These are phyloP conservation scores for Tiliqua scincoides DNA, from an alignment of 2,113 vertebrate species.

Conservation along the genomic window DNA sequence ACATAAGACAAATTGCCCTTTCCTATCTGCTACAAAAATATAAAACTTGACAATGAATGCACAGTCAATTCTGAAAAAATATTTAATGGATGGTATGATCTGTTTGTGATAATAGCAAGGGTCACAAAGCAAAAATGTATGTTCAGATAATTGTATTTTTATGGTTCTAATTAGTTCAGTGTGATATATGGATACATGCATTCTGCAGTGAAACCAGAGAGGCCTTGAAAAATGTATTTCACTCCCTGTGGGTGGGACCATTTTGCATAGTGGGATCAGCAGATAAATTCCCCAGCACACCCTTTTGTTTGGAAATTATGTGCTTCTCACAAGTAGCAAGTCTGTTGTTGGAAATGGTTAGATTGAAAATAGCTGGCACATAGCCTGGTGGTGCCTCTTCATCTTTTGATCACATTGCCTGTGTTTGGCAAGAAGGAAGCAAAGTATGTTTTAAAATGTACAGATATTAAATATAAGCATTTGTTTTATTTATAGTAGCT, in stretches of 20 bases:
- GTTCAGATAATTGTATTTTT: not conserved
- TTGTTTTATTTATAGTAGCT: not conserved
- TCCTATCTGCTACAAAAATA: not conserved
- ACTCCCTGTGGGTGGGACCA: not conserved
- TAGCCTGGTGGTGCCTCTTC: not conserved
- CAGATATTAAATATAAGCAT: not conserved
- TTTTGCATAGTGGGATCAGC: not conserved
- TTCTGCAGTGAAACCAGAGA: not conserved
- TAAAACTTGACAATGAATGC: not conserved
- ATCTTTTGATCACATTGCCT: not conserved
- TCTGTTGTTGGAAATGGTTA: not conserved
- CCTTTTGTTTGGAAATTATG: not conserved
- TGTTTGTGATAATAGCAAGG: not conserved
- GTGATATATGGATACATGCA: not conserved
- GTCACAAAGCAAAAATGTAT: not conserved
- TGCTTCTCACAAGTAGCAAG: not conserved
- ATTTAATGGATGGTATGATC: not conserved
- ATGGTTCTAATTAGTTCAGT: not conserved
- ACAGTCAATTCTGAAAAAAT: not conserved
- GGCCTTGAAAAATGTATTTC: not conserved
- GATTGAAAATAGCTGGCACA: not conserved
- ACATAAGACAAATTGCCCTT: not conserved
- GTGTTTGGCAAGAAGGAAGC: not conserved
- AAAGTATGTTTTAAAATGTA: not conserved
- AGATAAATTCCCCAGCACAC: slow-evolving; percentile 1